A percentile compares a stretch with the other conserved stretches of the same genome.
phyloP scores from a whole-genome alignment of 2,797 vertebrate species.

The Anas bernieri region DNA sequence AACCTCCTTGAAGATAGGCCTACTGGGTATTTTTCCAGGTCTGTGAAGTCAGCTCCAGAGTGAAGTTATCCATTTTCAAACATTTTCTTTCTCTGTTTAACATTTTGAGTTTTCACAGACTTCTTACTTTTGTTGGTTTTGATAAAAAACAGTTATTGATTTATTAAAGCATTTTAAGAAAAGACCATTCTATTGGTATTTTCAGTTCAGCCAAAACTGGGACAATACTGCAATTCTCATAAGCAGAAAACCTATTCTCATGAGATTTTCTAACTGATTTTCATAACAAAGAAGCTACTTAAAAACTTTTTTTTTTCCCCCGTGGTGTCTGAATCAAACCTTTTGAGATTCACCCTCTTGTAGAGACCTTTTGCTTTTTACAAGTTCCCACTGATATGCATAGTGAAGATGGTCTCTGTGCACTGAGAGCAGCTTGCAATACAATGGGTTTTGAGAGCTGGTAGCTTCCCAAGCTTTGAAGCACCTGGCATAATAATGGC shows the following conservation, averaged over 20 bases:
- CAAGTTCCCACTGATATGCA: slow-evolving; percentile 28
- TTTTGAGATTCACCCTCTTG: slow-evolving; percentile 35
- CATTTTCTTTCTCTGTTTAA: slow-evolving; percentile 46
- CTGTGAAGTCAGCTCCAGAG: slow-evolving; percentile 46
- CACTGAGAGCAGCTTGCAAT: slow-evolving; percentile 24
- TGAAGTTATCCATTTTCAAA: slow-evolving; percentile 40
- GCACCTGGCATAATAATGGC: slow-evolving; percentile 57
- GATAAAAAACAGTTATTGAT: not conserved
- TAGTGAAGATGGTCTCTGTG: slow-evolving; percentile 5
- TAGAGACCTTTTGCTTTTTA: slow-evolving; percentile 40
- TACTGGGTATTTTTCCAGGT: slow-evolving; percentile 42
- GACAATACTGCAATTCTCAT: not conserved
- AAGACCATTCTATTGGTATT: not conserved
- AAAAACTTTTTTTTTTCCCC: not conserved
- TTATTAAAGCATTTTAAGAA: slow-evolving; percentile 24
- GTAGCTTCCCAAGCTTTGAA: slow-evolving; percentile 51
- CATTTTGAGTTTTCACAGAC: slow-evolving; percentile 45
- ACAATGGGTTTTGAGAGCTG: slow-evolving; percentile 23
- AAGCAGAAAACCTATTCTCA: slow-evolving; percentile 9
- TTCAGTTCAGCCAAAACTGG: slow-evolving; percentile 3
- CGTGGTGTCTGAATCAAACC: slow-evolving; percentile 16
- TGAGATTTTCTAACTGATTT: slow-evolving; percentile 32
- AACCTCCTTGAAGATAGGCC: slow-evolving; percentile 53
- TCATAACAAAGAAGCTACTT: slow-evolving; percentile 52
- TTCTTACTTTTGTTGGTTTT: slow-evolving; percentile 13